A percentile compares a stretch with the other conserved stretches of the same genome.
Evolutionary conservation across 2,113 vertebrate genomes (phyloP).

Genomic region (Ciconia stormi): DNA sequence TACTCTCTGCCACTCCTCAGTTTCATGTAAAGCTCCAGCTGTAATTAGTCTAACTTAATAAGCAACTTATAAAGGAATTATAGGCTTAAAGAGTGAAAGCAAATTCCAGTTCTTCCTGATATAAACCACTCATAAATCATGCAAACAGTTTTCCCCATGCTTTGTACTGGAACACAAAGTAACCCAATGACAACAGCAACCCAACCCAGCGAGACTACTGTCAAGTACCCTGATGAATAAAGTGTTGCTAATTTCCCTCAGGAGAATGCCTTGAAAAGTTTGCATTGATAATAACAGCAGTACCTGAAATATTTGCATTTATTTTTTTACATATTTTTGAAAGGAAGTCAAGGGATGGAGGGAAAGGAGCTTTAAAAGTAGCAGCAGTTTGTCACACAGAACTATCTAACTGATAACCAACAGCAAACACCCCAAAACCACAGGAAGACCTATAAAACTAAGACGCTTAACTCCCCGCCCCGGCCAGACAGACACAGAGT

Average conservation of each 20-base stretch:
- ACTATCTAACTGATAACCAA: not conserved
- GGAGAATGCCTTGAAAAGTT: conserved; percentile 11
- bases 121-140: not conserved
- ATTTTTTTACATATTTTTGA: not conserved
- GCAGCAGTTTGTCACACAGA: not conserved
- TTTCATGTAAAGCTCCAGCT: not conserved
- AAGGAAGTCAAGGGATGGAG: not conserved
- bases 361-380: not conserved
- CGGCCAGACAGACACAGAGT: not conserved
- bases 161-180: not conserved
- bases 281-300: not conserved
- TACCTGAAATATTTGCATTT: not conserved
- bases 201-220: not conserved
- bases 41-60: not conserved
- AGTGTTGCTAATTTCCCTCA: not conserved
- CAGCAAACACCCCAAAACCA: not conserved
- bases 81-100: not conserved
- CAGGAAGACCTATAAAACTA: not conserved
- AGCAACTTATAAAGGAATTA: not conserved
- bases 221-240: not conserved
- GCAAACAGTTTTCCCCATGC: not conserved
- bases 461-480: not conserved
- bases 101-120: not conserved
- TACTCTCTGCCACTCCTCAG: not conserved
- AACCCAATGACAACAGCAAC: not conserved